Conservation (phyloP, 2,888 invertebrate genomes). For the Bibio marci region DNA sequence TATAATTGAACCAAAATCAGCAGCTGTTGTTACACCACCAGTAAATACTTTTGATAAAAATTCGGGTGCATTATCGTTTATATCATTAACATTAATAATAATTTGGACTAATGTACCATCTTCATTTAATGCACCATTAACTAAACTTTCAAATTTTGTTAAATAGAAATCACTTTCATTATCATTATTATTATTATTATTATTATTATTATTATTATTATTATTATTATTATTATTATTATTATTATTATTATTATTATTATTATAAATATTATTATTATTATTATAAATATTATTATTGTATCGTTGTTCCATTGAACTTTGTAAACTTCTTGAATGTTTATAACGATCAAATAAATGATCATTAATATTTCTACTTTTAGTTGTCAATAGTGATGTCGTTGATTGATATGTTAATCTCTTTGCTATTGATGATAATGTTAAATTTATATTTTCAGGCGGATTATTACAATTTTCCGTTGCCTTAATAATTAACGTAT, state of each 20-base stretch:
- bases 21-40: constrained; percentile 85
- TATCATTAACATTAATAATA: constrained; percentile 54
- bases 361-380: no score
- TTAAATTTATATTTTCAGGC: constrained; percentile 27
- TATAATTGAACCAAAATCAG: constrained; percentile 76
- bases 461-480: constrained; percentile 60
- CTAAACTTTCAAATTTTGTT: background rate
- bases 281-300: background rate
- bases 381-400: background rate
- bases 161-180: no score
- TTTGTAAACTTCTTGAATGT: constrained; percentile 15
- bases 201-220: background rate
- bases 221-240: no score
- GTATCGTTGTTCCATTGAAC: background rate
- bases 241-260: no score
- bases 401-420: background rate
- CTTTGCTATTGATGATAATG: background rate
- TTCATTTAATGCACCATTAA: constrained; percentile 10
- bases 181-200: background rate
- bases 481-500: constrained; percentile 59
- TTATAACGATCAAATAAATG: constrained; percentile 17
- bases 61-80: constrained; percentile 81
- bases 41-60: constrained; percentile 73
- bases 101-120: constrained; percentile 57
- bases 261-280: no score